Evolutionary conservation across 2,797 vertebrate genomes (phyloP), one percentile per base, ranked within the genome.

Genomic region (Caiman crocodilus): DNA sequence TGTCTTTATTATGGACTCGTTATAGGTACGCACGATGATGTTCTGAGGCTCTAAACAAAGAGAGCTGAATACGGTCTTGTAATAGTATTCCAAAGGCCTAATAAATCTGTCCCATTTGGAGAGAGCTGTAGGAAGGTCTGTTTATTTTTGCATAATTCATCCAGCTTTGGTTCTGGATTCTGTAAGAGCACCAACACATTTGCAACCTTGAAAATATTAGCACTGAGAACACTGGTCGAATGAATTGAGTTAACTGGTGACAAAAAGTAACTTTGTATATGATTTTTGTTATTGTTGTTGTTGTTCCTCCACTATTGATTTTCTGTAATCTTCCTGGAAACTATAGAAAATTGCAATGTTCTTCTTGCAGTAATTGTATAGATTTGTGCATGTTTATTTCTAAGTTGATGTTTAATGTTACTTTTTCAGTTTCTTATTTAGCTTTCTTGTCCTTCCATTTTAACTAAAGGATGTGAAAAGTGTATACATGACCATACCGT

Each of bases 81-180:
- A 64, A 64, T 69, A 14, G 3, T 65, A 88, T 83, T 87, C n/a
- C 67, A 88, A 92, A 87, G 10, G 83, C 9, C 14, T 95, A 73
- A 82, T 90, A 30, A 77, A 95, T 95, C 96, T 91, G 58, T 81
- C 20, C n/a, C 2, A 7, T 90, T 94, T 85, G 56, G 74, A 83
- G n/a, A 26, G 67, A 73, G 23, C 20, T 78, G 25, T 65, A 30
- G 59, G 75, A 82, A 78, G 75, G 71, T 78, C 30, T 5, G 2
- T 26, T 69, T n/a, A 30, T 26, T 35, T 80, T 56, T 57, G 23
- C 87, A 75, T 28, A 78, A 65, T 74, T 82, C 18, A 23, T 35
- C 28, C 26, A 15, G 32, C 28, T 30, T 65, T 58, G 11, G 26
- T 25, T 57, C 18, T 17, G 55, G 32, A 82, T 64, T 82, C 76